phyloP scores from a whole-genome alignment of 2,113 vertebrate species.

The Lepus americanus region DNA sequence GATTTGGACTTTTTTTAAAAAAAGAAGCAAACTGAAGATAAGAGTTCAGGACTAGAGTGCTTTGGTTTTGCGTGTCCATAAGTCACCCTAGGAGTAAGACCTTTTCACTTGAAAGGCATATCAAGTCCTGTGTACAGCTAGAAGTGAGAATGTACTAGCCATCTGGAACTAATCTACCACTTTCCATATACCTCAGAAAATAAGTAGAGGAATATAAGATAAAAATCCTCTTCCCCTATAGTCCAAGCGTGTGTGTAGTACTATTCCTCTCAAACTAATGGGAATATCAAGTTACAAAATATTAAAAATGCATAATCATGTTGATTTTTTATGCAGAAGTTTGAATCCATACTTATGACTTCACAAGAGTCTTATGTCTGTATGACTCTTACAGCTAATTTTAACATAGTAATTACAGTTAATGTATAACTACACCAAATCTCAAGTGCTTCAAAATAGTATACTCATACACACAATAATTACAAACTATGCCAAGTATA shows the following conservation, averaged over 20 bases:
- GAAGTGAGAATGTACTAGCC: background rate
- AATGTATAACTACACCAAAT: conserved; percentile 73
- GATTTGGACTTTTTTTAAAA: too few species aligned
- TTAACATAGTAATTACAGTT: conserved; percentile 82
- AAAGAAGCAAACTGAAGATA: too few species aligned
- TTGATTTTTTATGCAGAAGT: background rate
- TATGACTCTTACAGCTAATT: conserved; percentile 72
- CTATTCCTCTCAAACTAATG: background rate
- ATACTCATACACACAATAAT: conserved; percentile 60
- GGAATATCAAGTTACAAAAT: background rate
- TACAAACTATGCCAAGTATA: conserved; percentile 72
- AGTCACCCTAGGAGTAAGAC: background rate
- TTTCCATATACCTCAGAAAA: background rate
- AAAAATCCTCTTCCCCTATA: background rate
- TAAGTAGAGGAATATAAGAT: background rate
- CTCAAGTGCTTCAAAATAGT: conserved; percentile 64
- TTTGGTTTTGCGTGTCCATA: too few species aligned
- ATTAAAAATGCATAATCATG: background rate
- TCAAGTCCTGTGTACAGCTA: background rate
- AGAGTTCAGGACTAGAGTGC: too few species aligned
- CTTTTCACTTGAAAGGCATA: background rate
- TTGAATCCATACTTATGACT: background rate
- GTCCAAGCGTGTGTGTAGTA: too few species aligned
- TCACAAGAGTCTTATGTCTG: background rate
- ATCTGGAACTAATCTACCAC: background rate